These are phyloP conservation scores for Troilus luridus DNA, from an alignment of 2,888 invertebrate species.

Conservation along the genomic window DNA sequence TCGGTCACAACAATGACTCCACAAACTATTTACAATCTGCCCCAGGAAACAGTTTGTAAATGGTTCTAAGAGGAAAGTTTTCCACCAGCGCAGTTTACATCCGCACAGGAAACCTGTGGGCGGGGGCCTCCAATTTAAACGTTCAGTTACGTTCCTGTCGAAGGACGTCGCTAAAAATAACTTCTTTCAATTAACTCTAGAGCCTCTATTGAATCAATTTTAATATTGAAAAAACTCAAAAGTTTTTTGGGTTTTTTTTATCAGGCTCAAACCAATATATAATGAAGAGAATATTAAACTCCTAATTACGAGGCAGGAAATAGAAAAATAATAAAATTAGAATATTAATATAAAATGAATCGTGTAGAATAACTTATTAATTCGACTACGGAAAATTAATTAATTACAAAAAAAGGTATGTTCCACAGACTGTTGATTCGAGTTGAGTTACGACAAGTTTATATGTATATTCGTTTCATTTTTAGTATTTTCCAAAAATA, in stretches of 20 bases:
- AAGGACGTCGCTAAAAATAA: neutral
- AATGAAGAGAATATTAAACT: neutral
- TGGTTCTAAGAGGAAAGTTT: neutral
- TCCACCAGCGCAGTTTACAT: neutral
- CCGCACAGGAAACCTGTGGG: constrained; percentile 18
- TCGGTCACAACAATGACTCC: neutral
- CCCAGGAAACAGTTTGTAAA: neutral
- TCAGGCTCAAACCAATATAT: neutral
- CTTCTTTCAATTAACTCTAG: neutral
- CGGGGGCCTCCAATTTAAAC: neutral
- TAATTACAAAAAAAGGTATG: too few relatives aligned
- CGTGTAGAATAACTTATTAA: too few relatives aligned
- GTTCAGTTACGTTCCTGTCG: neutral
- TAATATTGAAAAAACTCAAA: too few relatives aligned
- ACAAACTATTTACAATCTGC: neutral
- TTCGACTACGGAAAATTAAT: too few relatives aligned
- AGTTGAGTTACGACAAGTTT: too few relatives aligned
- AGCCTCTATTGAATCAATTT: neutral
- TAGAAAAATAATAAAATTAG: neutral
- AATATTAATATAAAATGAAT: too few relatives aligned
- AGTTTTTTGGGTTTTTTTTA: neutral
- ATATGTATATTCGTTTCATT: too few relatives aligned
- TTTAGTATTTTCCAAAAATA: too few relatives aligned
- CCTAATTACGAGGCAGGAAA: neutral
- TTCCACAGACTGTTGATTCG: too few relatives aligned